Base-by-base conservation (phyloP, 2,797 vertebrate genomes). In the Oophaga sylvatica region DNA sequence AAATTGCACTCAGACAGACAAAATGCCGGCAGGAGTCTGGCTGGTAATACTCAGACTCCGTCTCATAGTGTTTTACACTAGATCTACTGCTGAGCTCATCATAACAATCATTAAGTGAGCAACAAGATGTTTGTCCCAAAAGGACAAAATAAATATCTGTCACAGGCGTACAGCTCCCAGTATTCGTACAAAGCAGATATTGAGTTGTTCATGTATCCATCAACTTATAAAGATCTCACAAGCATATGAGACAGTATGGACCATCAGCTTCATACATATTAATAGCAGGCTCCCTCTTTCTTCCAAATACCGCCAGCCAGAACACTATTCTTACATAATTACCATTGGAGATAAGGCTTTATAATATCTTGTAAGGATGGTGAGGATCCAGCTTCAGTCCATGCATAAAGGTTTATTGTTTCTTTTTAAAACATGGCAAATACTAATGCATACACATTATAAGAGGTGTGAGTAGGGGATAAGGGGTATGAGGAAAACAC, bases 91-190 rank as follows among this genome's bases (percentile, higher is more conserved):
- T 56, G 35, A 75, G 71, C 71, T 76, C 70, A 76, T 63, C 83
- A 63, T 20, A n/a, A 77, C 35, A 81, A 67, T 77, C 71, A 22
- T 53, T 65, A 77, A 85, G 83, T 81, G 83, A 78, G 67, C 80
- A 76, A 76, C 83, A 77, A 85, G 83, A 77, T 84, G 57, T 85
- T 67, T 78, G 65, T 48, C 57, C 82, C 31, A n/a, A n/a, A 84
- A 84, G 83, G 59, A 53, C 71, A 48, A 35, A 53, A n/a, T 35
- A 77, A 85, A 85, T 78, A 53, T 84, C 35, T 31, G 48, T 75
- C 15, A 29, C 41, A 65, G 56, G 15, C 65, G 71, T 31, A 76
- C 59, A 45, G 16, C 17, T 60, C 35, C n/a, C 16, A 63, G 59
- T n/a, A 65, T 13, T 65, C 81, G 20, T 17, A 56, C 20, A 31